Conservation (phyloP, 2,113 vertebrate species). For the Promerops cafer region DNA sequence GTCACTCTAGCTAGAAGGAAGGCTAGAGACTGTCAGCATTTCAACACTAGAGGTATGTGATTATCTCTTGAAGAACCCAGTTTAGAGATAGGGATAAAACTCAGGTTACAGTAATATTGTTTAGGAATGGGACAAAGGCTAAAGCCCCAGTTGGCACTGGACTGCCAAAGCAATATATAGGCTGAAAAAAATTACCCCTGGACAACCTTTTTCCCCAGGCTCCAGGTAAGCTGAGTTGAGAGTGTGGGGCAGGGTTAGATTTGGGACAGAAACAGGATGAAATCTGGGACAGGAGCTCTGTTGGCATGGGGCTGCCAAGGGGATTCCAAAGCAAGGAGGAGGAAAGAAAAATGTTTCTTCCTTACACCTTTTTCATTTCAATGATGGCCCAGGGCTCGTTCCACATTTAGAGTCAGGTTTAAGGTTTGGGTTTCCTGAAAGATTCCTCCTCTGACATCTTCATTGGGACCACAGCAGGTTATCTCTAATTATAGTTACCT, state of each 20-base stretch:
- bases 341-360: background rate
- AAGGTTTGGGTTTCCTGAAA: background rate
- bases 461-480: fast-evolving
- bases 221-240: background rate
- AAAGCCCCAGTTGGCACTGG: fast-evolving
- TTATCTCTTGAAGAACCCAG: background rate
- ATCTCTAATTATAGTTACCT: background rate
- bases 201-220: background rate
- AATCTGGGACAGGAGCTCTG: background rate
- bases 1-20: background rate
- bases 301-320: background rate
- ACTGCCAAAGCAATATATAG: background rate
- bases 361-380: background rate
- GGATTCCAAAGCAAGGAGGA: background rate
- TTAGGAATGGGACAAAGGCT: background rate
- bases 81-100: background rate
- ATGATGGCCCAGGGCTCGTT: background rate
- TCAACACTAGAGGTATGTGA: background rate
- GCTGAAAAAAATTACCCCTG: background rate
- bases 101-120: background rate
- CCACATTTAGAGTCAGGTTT: background rate
- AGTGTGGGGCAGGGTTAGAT: background rate
- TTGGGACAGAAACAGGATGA: background rate
- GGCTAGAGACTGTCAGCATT: background rate
- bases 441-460: background rate